Evolutionary conservation across 2,888 invertebrate species (phyloP).

Genomic region (Ochropacha duplaris): DNA sequence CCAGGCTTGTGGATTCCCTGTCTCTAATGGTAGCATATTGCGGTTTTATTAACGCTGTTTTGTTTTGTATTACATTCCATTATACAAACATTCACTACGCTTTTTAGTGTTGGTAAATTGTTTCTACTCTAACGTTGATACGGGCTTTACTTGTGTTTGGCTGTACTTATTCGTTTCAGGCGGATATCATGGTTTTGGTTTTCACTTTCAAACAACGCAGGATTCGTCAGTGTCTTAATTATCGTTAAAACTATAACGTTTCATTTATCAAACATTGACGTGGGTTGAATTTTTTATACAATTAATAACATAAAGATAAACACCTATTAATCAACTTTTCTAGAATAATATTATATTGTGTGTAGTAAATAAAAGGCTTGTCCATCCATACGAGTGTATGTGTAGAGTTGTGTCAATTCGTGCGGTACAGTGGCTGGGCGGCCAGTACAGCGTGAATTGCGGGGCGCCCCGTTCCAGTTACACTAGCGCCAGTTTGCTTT

Average conservation of each 20-base stretch:
- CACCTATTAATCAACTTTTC: too few relatives aligned
- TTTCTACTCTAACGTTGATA: background rate
- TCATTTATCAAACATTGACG: too few relatives aligned
- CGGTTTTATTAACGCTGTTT: constrained; percentile 69
- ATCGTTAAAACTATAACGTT: too few relatives aligned
- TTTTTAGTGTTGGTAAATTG: background rate
- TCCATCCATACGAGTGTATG: constrained; percentile 17
- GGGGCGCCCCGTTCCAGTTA: constrained; percentile 42
- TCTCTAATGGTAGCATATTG: constrained; percentile 63
- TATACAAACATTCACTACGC: constrained; percentile 36
- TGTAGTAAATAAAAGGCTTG: background rate
- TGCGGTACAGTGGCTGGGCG: constrained; percentile 41
- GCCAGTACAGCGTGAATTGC: constrained; percentile 61
- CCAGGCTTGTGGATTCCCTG: constrained; percentile 44
- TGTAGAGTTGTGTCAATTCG: constrained; percentile 40
- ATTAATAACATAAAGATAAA: too few relatives aligned
- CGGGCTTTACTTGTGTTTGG: background rate
- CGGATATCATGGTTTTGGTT: too few relatives aligned
- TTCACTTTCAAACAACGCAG: too few relatives aligned
- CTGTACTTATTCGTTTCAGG: background rate
- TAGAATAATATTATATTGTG: background rate
- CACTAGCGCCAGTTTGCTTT: constrained; percentile 30
- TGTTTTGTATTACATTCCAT: constrained; percentile 64
- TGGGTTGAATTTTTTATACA: too few relatives aligned
- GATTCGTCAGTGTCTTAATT: too few relatives aligned